phyloP scores from a whole-genome alignment of 2,797 vertebrate genomes.

The Takifugu rubripes region DNA sequence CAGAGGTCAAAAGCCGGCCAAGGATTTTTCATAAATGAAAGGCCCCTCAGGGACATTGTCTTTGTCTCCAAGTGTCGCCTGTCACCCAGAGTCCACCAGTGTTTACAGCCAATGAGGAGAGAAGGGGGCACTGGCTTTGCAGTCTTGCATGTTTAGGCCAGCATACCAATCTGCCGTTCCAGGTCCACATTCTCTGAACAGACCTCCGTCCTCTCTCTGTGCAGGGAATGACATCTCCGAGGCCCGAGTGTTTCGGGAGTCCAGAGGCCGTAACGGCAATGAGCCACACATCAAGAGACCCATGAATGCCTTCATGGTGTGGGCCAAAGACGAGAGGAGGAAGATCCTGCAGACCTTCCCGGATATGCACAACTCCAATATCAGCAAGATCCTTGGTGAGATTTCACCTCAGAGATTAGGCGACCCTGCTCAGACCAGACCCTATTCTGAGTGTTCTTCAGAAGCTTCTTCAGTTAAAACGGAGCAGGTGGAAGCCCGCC shows the following conservation, averaged over 20 bases:
- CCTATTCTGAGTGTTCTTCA: too few species aligned
- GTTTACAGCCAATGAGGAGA: conserved; percentile 49
- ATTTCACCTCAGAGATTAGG: too few species aligned
- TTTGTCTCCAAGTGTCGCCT: conserved; percentile 43
- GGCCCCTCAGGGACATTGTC: too few species aligned
- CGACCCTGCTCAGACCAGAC: too few species aligned
- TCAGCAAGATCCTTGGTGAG: conserved; percentile 99
- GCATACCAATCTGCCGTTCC: conserved; percentile 45
- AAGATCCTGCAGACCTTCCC: conserved; percentile 99
- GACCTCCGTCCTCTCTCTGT: conserved; percentile 29
- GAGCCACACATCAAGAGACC: conserved; percentile 95
- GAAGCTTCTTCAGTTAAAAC: too few species aligned
- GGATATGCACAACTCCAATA: conserved; percentile 99
- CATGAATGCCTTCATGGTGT: conserved; percentile 95
- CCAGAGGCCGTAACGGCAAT: conserved; percentile 86
- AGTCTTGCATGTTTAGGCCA: too few species aligned
- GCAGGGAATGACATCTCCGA: conserved; percentile 90
- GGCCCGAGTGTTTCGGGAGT: conserved; percentile 94
- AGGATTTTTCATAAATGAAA: too few species aligned
- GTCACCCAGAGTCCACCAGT: conserved; percentile 54
- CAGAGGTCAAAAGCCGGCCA: too few species aligned
- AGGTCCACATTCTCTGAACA: neutral
- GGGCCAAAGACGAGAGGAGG: conserved; percentile 96
- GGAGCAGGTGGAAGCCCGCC: too few species aligned
- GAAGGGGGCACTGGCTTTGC: too few species aligned